These are phyloP conservation scores for Drosophila algonquin DNA, from an alignment of 2,888 invertebrate genomes.

Conservation along the genomic window DNA sequence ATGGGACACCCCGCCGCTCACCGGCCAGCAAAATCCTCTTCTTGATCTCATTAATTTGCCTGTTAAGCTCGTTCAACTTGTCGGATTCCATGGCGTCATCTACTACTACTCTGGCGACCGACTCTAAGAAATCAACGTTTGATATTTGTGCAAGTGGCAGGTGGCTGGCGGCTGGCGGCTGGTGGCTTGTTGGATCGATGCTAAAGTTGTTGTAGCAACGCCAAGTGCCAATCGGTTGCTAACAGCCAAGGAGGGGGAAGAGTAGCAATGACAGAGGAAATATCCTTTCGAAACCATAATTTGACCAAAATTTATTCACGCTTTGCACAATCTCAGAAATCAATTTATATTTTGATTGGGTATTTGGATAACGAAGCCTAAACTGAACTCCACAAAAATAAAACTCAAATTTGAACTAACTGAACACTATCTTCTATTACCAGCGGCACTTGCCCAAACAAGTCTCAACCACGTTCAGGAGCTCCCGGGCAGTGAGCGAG, in stretches of 20 bases:
- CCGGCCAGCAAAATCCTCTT: constrained; percentile 94
- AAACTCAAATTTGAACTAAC: not conserved
- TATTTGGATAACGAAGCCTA: not conserved
- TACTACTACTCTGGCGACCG: constrained; percentile 3
- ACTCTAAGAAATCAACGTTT: not conserved
- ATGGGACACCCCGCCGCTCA: constrained; percentile 72
- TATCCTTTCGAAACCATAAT: not conserved
- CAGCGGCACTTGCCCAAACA: not conserved
- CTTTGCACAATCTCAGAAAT: not conserved
- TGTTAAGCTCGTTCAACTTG: constrained; percentile 85
- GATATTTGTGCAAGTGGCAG: constrained; percentile 7
- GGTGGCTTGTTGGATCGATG: constrained; percentile 61
- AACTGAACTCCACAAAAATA: not conserved
- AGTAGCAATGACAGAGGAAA: not conserved
- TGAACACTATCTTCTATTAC: not conserved
- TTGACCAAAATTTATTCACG: constrained; percentile 27
- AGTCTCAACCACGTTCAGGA: constrained; percentile 23
- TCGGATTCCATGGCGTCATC: constrained; percentile 76
- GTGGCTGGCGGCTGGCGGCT: constrained; percentile 21
- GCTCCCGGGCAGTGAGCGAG: constrained; percentile 36
- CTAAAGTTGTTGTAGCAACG: constrained; percentile 56
- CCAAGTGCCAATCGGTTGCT: constrained; percentile 9
- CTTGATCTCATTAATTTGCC: constrained; percentile 92
- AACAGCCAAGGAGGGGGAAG: not conserved
- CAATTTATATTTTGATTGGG: not conserved